phyloP scores from a whole-genome alignment of 2,888 invertebrate genomes.

The Spisula solida region DNA sequence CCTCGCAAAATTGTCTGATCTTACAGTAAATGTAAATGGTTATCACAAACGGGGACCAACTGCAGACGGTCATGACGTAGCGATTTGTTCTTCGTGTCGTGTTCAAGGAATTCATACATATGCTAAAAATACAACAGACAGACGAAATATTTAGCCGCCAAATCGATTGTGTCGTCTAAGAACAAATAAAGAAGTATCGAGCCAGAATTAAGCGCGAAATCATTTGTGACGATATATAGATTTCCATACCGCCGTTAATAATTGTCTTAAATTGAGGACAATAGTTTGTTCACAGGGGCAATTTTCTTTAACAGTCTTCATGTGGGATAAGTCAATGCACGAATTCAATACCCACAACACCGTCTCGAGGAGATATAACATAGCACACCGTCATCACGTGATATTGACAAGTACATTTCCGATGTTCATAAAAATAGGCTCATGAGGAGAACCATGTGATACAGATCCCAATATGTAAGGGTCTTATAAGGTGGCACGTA shows the following conservation, averaged over 20 bases:
- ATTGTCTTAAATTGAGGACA: no score
- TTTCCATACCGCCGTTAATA: no score
- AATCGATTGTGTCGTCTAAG: constrained; percentile 24
- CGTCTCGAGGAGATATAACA: no score
- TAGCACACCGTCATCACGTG: not conserved
- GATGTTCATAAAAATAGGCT: no score
- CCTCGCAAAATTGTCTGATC: no score
- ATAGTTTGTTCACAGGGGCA: not conserved
- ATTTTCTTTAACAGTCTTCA: no score
- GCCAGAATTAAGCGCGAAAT: not conserved
- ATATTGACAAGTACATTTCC: not conserved
- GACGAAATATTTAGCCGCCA: constrained; percentile 22
- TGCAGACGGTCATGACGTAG: not conserved
- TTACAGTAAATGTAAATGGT: not conserved
- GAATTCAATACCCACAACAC: no score
- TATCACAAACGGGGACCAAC: not conserved
- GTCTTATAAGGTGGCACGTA: no score
- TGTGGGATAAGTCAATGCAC: no score
- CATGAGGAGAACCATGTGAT: no score
- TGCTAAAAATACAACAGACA: constrained; percentile 11
- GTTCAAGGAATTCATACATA: not conserved
- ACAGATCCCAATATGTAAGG: no score
- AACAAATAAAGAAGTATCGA: not conserved
- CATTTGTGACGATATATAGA: not conserved
- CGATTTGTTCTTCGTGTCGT: not conserved